Percentiles rank a stretch among this genome's conserved stretches.
phyloP scores from a whole-genome alignment of 2,113 vertebrate genomes.

The Erinaceus europaeus region DNA sequence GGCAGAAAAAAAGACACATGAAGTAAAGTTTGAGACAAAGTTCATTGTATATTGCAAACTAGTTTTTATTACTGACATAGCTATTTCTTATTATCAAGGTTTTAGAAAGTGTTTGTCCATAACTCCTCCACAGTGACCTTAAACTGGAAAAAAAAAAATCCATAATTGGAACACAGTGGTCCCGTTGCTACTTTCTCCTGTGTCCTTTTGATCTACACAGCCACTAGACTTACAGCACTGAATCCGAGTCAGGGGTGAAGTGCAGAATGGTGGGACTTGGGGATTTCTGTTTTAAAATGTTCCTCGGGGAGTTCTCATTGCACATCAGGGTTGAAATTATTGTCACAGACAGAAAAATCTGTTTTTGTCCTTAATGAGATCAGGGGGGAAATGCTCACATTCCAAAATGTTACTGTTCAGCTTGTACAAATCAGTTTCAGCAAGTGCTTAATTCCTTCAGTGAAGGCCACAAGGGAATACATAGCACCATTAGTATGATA shows the following conservation, averaged over 20 bases:
- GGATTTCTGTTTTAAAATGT: background rate
- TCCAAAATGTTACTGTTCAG: background rate
- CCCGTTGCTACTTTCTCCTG: background rate
- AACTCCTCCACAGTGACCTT: no score
- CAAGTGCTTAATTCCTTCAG: background rate
- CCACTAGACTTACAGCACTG: background rate
- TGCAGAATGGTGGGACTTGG: no score
- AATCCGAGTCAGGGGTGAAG: background rate
- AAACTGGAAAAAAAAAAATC: no score
- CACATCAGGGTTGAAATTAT: background rate
- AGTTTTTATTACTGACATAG: background rate
- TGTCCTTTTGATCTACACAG: background rate
- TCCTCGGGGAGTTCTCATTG: background rate
- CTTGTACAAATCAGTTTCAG: background rate
- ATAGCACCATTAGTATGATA: constrained; percentile 7
- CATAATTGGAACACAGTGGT: background rate
- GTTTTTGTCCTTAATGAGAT: background rate
- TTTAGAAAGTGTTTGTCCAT: background rate
- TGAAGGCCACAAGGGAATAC: background rate
- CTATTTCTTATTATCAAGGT: background rate
- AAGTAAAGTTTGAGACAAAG: no score
- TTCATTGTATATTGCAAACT: no score
- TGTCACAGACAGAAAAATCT: background rate
- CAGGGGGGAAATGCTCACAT: background rate
- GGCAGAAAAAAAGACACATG: no score